Percentiles rank a stretch among this genome's conserved stretches.
These are phyloP conservation scores for Timema podura DNA, from an alignment of 2,888 invertebrate species.

Conservation along the genomic window DNA sequence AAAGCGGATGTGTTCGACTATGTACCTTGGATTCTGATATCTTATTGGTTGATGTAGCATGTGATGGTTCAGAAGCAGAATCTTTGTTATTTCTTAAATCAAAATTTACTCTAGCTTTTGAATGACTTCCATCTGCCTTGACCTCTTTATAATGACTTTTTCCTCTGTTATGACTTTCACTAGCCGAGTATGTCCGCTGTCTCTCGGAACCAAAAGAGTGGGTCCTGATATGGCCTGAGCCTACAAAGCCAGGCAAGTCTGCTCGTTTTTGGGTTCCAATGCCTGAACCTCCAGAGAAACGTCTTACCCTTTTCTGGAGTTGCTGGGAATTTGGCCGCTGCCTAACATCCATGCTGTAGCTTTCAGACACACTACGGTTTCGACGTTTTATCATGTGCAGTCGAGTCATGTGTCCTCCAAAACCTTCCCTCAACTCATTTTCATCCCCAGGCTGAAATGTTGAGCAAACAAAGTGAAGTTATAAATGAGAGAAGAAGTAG, in stretches of 20 bases:
- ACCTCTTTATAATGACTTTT: too few relatives aligned
- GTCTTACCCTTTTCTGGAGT: slow-evolving; percentile 39
- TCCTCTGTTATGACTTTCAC: too few relatives aligned
- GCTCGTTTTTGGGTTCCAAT: too few relatives aligned
- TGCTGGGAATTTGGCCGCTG: slow-evolving; percentile 19
- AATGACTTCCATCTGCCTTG: too few relatives aligned
- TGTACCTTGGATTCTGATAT: too few relatives aligned
- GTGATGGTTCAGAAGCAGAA: too few relatives aligned
- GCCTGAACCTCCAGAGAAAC: slow-evolving; percentile 44
- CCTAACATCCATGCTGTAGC: slow-evolving; percentile 37
- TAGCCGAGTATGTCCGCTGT: not conserved
- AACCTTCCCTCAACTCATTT: slow-evolving; percentile 41
- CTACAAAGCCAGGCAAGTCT: slow-evolving; percentile 9
- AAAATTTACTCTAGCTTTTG: too few relatives aligned
- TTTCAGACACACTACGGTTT: slow-evolving; percentile 65
- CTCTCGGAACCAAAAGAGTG: slow-evolving; percentile 9
- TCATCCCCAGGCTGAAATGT: slow-evolving; percentile 30
- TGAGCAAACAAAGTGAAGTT: not conserved
- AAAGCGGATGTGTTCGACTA: too few relatives aligned
- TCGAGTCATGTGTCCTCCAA: slow-evolving; percentile 43
- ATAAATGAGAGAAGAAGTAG: too few relatives aligned
- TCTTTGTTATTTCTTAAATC: too few relatives aligned
- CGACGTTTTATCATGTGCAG: slow-evolving; percentile 51
- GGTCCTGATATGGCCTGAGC: not conserved
- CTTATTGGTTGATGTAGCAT: too few relatives aligned